Percentiles rank a stretch among this genome's conserved stretches.
Evolutionary conservation across 1,140 invertebrate species (phyloP).

Genomic region (Vanessa tameamea): DNA sequence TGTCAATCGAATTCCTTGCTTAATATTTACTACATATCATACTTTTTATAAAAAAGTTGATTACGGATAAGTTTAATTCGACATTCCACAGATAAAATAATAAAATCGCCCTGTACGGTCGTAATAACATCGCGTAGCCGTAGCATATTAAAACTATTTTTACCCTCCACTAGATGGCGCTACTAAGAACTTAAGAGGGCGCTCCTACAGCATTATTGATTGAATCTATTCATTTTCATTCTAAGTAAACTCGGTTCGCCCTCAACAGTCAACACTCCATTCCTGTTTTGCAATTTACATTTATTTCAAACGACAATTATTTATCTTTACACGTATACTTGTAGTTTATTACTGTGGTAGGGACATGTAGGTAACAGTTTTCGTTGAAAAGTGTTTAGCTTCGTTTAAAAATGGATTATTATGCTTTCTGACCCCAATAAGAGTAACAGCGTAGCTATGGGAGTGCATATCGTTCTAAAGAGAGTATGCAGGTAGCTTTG

Average conservation of each 20-base stretch:
- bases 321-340: not conserved
- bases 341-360: not conserved
- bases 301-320: slow-evolving; percentile 22
- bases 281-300: slow-evolving; percentile 42
- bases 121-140: not conserved
- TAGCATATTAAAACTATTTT: slow-evolving; percentile 6
- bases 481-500: slow-evolving; percentile 54
- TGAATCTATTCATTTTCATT: slow-evolving; percentile 31
- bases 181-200: slow-evolving; percentile 24
- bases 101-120: not conserved
- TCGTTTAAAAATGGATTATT: slow-evolving; percentile 13
- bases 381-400: not conserved
- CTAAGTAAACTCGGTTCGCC: slow-evolving; percentile 37
- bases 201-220: slow-evolving; percentile 43
- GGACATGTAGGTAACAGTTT: slow-evolving; percentile 39
- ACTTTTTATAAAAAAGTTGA: not conserved
- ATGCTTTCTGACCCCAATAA: slow-evolving; percentile 33
- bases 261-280: slow-evolving; percentile 33
- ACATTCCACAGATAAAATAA: not conserved
- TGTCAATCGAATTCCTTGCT: no score
- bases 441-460: slow-evolving; percentile 41
- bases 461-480: slow-evolving; percentile 46
- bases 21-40: no score
- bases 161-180: slow-evolving; percentile 42
- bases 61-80: not conserved